Evolutionary conservation across 1,140 invertebrate genomes (phyloP).

Genomic region (Ooceraea biroi): DNA sequence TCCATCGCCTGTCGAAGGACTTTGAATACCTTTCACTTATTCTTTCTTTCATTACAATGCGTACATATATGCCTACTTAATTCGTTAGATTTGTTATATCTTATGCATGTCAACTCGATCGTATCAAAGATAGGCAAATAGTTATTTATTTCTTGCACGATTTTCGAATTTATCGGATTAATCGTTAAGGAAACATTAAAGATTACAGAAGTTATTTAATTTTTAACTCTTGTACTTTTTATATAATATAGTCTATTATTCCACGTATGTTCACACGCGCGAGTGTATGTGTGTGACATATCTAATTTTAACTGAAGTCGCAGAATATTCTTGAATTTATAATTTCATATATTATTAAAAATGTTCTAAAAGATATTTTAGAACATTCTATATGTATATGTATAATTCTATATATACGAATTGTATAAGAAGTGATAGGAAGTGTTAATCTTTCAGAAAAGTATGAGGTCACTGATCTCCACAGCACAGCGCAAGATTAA

Average conservation of each 20-base stretch:
- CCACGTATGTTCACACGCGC: too few relatives aligned
- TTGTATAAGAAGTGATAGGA: too few relatives aligned
- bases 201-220: neutral
- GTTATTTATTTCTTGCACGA: neutral
- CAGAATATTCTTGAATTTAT: too few relatives aligned
- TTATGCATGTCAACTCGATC: neutral
- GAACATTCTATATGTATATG: too few relatives aligned
- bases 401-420: too few relatives aligned
- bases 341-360: too few relatives aligned
- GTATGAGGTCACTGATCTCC: conserved; percentile 18
- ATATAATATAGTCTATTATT: too few relatives aligned
- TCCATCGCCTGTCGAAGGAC: conserved; percentile 17
- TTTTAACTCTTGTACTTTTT: neutral
- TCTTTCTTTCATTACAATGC: neutral
- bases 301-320: too few relatives aligned
- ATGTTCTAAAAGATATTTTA: too few relatives aligned
- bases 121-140: too few relatives aligned
- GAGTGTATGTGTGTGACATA: too few relatives aligned
- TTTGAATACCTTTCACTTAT: neutral
- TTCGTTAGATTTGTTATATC: neutral
- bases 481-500: conserved; percentile 6
- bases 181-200: neutral
- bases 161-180: neutral
- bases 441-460: too few relatives aligned
- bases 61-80: neutral